phyloP scores from a whole-genome alignment of 2,797 vertebrate genomes.

The Oryzias sinensis region DNA sequence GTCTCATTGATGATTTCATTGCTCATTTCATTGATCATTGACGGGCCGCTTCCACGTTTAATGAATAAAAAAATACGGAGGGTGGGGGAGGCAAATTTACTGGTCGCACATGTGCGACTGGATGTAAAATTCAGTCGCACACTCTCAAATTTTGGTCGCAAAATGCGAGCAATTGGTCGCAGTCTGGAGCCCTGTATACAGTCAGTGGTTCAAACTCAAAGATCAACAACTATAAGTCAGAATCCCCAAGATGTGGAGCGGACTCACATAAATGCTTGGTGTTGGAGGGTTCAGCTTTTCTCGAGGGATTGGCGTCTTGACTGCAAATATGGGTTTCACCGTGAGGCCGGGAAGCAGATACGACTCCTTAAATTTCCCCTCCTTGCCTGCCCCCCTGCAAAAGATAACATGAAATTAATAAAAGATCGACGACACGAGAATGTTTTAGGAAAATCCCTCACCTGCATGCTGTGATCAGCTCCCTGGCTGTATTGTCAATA shows the following conservation, averaged over 20 bases:
- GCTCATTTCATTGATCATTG: too few relatives aligned
- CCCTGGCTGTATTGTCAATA: conserved; percentile 80
- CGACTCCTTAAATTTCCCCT: conserved; percentile 86
- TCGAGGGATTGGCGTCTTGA: conserved; percentile 75
- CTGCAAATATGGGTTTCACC: conserved; percentile 82
- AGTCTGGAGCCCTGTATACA: too few relatives aligned
- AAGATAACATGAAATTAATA: neutral
- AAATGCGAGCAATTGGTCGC: too few relatives aligned
- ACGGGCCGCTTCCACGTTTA: too few relatives aligned
- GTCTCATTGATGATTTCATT: too few relatives aligned
- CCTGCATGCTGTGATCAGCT: conserved; percentile 87
- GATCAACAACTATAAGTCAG: too few relatives aligned
- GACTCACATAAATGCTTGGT: conserved; percentile 90
- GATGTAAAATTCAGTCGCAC: too few relatives aligned
- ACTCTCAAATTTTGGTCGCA: too few relatives aligned
- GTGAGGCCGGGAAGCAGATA: conserved; percentile 84
- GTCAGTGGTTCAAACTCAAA: too few relatives aligned
- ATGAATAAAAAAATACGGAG: too few relatives aligned
- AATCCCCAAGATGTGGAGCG: neutral
- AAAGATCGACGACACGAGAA: neutral
- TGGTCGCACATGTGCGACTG: too few relatives aligned
- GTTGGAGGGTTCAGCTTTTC: conserved; percentile 91
- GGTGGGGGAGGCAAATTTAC: too few relatives aligned
- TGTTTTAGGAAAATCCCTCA: conserved; percentile 65
- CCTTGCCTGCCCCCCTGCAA: conserved; percentile 76